Evolutionary conservation across 2,888 invertebrate genomes (phyloP).

Genomic region (Podabrus alpinus): DNA sequence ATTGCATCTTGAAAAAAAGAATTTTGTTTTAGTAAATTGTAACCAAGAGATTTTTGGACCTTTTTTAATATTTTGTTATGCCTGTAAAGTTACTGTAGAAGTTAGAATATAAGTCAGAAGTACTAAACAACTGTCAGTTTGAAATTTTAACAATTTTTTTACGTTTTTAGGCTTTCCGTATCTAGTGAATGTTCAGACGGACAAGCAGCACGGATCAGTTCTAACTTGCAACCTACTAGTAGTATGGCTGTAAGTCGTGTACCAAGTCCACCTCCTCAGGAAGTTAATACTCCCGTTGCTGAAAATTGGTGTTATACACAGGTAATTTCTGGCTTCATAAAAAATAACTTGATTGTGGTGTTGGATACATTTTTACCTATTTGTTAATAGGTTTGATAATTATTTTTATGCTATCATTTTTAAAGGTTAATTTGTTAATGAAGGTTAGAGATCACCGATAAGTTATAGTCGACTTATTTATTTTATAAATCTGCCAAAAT

Average conservation of each 20-base stretch:
- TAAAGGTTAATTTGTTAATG: background rate
- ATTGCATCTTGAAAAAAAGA: background rate
- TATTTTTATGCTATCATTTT: background rate
- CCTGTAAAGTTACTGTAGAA: background rate
- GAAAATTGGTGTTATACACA: conserved; percentile 99
- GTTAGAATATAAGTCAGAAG: background rate
- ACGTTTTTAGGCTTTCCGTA: conserved; percentile 73
- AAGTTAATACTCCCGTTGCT: conserved; percentile 96
- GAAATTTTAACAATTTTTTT: background rate
- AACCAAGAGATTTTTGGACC: too few relatives aligned
- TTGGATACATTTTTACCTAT: background rate
- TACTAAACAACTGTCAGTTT: background rate
- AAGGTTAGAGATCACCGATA: background rate
- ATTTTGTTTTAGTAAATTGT: background rate
- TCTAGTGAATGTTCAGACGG: conserved; percentile 76
- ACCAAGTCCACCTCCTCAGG: conserved; percentile 93
- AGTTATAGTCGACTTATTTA: background rate
- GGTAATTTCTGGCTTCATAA: conserved; percentile 61
- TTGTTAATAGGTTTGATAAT: background rate
- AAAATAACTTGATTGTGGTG: background rate
- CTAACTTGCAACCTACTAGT: conserved; percentile 81
- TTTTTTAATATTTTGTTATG: background rate
- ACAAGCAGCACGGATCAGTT: conserved; percentile 88
- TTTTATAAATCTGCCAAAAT: background rate
- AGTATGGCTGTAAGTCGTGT: conserved; percentile 96